A percentile compares a stretch with the other conserved stretches of the same genome.
These are phyloP conservation scores for Pherbina coryleti DNA, from an alignment of 2,888 invertebrate species.

Conservation along the genomic window DNA sequence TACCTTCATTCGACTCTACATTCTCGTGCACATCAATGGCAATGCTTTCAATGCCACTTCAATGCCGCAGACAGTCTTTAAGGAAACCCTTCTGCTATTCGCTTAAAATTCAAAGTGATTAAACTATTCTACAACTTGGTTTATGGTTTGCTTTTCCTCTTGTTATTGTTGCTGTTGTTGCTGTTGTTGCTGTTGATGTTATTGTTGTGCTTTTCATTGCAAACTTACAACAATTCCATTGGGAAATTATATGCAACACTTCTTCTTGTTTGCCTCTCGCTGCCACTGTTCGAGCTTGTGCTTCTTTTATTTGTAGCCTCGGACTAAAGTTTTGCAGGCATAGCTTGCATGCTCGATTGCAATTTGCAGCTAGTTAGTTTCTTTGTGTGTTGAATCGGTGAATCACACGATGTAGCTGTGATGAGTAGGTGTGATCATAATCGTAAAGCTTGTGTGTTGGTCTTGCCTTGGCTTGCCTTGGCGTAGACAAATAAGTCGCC, in stretches of 20 bases:
- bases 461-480: not conserved
- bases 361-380: slow-evolving; percentile 36
- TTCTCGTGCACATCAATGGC: too few relatives aligned
- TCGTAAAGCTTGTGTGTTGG: not conserved
- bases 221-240: slow-evolving; percentile 31
- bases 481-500: not conserved
- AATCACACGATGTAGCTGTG: not conserved
- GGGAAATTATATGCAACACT: slow-evolving; percentile 44
- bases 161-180: not conserved
- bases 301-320: not conserved
- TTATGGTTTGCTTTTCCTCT: not conserved
- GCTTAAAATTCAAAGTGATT: not conserved
- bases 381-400: slow-evolving; percentile 11
- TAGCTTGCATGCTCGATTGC: slow-evolving; percentile 40
- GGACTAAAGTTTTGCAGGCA: slow-evolving; percentile 25
- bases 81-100: not conserved
- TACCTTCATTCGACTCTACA: too few relatives aligned
- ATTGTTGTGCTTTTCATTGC: not conserved
- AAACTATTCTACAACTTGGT: not conserved
- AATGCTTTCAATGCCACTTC: too few relatives aligned
- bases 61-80: too few relatives aligned
- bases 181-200: not conserved
- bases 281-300: not conserved
- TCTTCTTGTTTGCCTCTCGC: slow-evolving; percentile 25
- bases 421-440: not conserved